Evolutionary conservation across 2,797 vertebrate species (phyloP).

Genomic region (Decapterus maruadsi): DNA sequence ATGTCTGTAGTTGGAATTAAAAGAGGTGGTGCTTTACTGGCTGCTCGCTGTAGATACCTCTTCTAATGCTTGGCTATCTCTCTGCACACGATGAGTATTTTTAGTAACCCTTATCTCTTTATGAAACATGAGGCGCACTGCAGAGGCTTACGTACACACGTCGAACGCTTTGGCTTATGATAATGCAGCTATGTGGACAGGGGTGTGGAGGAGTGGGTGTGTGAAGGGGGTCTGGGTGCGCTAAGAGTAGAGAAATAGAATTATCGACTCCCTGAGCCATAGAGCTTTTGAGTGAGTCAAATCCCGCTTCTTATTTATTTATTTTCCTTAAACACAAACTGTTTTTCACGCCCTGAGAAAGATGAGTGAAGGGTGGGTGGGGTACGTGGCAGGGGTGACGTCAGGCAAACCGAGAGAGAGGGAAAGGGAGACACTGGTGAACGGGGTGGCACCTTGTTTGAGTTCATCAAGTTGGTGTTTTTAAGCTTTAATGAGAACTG

Average conservation of each 20-base stretch:
- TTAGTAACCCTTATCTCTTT: constrained; percentile 76
- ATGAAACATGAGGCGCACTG: constrained; percentile 71
- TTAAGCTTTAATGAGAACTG: constrained; percentile 39
- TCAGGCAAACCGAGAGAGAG: not conserved
- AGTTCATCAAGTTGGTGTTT: constrained; percentile 55
- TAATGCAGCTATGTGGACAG: constrained; percentile 60
- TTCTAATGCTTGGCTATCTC: constrained; percentile 70
- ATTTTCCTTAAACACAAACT: constrained; percentile 1
- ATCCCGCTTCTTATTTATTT: not conserved
- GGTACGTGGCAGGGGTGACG: not conserved
- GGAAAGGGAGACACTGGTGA: constrained; percentile 17
- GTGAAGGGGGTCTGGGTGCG: not conserved
- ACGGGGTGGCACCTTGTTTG: constrained; percentile 26
- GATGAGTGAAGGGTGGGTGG: constrained; percentile 31
- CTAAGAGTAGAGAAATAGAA: constrained; percentile 51
- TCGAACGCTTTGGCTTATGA: constrained; percentile 65
- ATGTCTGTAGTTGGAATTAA: constrained; percentile 64
- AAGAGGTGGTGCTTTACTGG: constrained; percentile 50
- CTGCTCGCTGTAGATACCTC: constrained; percentile 63
- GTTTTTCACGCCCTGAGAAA: constrained; percentile 47
- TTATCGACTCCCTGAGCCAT: constrained; percentile 47
- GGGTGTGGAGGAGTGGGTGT: not conserved
- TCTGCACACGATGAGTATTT: constrained; percentile 65
- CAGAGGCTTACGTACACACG: constrained; percentile 70
- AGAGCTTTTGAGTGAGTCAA: constrained; percentile 59